Evolutionary conservation across 2,113 vertebrate species (phyloP), one percentile per base, ranked within the genome.

Genomic region (Peromyscus maniculatus): DNA sequence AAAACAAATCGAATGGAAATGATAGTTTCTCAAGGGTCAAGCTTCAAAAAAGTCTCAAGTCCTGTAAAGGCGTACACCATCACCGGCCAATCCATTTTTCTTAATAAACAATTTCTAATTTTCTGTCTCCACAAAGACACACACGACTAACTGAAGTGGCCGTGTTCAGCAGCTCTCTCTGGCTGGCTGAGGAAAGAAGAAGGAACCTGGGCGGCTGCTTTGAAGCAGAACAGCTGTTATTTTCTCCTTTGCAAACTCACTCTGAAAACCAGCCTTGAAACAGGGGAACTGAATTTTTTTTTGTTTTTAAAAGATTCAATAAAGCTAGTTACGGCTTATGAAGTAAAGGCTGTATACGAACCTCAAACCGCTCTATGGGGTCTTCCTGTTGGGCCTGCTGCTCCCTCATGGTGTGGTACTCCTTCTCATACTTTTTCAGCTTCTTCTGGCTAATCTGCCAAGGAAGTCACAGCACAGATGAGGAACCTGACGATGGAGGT

Each of bases 361-460:
- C 99, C 99, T 99, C 99, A 33, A 99, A 99, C 98, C 99, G 98
- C 98, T 99, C 99, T 6, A 99, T 99, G 46, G 99, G 99, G 36
- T 99, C 99, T 98, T 99, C 99, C 97, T 99, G 99, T 49, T 99
- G 99, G 89, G 99, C 99, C 97, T 99, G 99, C 97, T 99, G 99
- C 97, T 99, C 99, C 84, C 99, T 98, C 98, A 99, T 99, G 96
- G 99, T 99, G 90, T 99, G 99, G 97, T 99, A 99, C 33, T 99
- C 99, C 95, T 99, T 99, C 97, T 99, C 99, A 66, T 99, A 99
- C 96, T 99, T 99, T 99, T 99, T 99, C 97, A 99, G 98, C 98
- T 99, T 99, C 98, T 99, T 99, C 98, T 99, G 99, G 98, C 99
- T 99, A 97, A 99, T 99, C 99, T 99, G 98, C 97, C 97, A 80